Evolutionary conservation across 2,797 vertebrate genomes (phyloP).

Genomic region (Artibeus lituratus): DNA sequence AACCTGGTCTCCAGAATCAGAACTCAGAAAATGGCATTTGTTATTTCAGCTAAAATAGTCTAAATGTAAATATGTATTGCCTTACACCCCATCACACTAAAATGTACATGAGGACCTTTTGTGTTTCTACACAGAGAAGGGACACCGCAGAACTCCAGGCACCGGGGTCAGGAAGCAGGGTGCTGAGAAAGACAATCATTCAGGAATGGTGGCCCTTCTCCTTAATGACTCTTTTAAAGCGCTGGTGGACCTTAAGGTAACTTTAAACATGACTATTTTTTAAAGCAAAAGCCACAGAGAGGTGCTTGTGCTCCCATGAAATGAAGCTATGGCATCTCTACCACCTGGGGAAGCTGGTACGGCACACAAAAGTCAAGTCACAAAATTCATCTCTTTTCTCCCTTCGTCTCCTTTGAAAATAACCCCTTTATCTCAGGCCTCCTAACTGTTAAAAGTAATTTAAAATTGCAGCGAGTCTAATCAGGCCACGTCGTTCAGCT

Average conservation of each 20-base stretch:
- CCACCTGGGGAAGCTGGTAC: not conserved
- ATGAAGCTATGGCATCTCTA: not conserved
- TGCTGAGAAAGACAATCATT: accelerated
- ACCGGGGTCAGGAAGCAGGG: not conserved
- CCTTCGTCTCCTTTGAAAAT: not conserved
- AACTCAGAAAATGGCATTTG: not conserved
- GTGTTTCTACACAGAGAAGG: not conserved
- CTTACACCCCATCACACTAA: not conserved
- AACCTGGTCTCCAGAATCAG: not conserved
- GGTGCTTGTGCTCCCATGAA: not conserved
- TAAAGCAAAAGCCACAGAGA: not conserved
- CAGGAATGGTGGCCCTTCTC: not conserved
- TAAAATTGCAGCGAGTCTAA: not conserved
- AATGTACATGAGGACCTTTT: not conserved
- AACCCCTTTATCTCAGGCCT: not conserved
- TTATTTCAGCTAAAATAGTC: not conserved
- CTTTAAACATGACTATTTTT: not conserved
- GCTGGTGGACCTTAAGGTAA: not conserved
- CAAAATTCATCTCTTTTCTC: not conserved
- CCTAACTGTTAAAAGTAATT: not conserved
- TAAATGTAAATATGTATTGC: not conserved
- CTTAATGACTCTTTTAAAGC: not conserved
- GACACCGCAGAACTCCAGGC: not conserved
- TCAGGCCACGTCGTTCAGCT: not conserved
- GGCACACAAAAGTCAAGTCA: not conserved